Evolutionary conservation across 2,113 vertebrate species (phyloP).

Genomic region (Cephalopterus ornatus): DNA sequence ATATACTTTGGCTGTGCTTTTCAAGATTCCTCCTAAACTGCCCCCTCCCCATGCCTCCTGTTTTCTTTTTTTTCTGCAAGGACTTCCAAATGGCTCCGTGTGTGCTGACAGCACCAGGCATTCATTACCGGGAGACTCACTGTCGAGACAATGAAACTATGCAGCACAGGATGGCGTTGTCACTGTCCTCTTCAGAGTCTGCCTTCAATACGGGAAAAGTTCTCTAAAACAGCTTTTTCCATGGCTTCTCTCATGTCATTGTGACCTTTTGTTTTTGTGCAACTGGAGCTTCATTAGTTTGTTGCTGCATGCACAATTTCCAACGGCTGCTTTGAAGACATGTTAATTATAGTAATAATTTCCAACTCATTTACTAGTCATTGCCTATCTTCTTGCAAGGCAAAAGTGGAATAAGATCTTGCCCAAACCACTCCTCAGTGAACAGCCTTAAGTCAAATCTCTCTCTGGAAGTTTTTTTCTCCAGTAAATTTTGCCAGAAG

Average conservation of each 20-base stretch:
- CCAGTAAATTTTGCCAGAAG: conserved; percentile 46
- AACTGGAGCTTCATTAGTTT: conserved; percentile 66
- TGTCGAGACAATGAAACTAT: conserved; percentile 22
- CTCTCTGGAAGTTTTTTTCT: conserved; percentile 16
- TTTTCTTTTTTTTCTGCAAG: neutral
- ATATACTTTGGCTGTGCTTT: neutral
- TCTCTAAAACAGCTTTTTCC: neutral
- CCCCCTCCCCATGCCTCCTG: neutral
- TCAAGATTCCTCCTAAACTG: neutral
- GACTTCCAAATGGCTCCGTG: neutral
- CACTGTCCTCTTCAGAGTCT: neutral
- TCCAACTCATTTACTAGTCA: conserved; percentile 71
- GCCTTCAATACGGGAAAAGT: conserved; percentile 7
- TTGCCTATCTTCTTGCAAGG: conserved; percentile 61
- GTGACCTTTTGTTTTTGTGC: conserved; percentile 66
- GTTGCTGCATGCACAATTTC: conserved; percentile 56
- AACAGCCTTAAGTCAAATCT: conserved; percentile 53
- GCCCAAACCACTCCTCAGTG: conserved; percentile 30
- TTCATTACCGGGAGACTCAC: neutral
- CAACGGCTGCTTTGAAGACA: conserved; percentile 57
- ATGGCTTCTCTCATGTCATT: neutral
- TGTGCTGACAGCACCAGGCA: neutral
- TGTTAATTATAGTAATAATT: conserved; percentile 73
- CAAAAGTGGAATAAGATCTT: conserved; percentile 47
- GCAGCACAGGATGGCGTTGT: neutral